These are phyloP conservation scores for Eumerus sabulonum DNA, from an alignment of 2,888 invertebrate genomes.

Conservation along the genomic window DNA sequence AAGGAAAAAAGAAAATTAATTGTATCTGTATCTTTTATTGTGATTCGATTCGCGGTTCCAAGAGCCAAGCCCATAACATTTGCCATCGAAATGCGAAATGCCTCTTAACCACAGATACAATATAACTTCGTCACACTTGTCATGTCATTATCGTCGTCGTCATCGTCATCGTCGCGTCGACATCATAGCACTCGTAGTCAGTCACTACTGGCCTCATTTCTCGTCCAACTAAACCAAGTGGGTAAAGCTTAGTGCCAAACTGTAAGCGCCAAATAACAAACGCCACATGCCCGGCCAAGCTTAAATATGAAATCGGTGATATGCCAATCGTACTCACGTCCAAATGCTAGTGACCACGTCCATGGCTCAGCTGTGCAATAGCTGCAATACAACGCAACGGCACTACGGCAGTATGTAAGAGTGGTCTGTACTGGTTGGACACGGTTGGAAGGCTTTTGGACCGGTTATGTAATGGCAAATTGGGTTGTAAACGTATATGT, in stretches of 20 bases:
- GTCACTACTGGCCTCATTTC: conserved; percentile 36
- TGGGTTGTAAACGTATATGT: conserved; percentile 44
- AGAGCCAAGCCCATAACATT: no score
- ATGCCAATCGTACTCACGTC: no score
- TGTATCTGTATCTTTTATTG: not conserved
- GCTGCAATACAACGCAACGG: no score
- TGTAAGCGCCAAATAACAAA: no score
- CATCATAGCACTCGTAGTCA: not conserved
- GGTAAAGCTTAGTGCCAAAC: no score
- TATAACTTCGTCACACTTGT: conserved; percentile 12
- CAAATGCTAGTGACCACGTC: not conserved
- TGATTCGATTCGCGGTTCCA: no score
- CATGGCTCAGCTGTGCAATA: conserved; percentile 8
- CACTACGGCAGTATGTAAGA: no score
- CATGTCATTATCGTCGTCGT: conserved; percentile 16
- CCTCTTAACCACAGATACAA: conserved; percentile 8
- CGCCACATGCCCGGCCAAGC: no score
- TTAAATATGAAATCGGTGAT: no score
- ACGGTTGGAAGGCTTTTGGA: conserved; percentile 49
- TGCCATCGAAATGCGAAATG: conserved; percentile 3
- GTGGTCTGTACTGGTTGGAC: conserved; percentile 14
- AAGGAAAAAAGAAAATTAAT: not conserved
- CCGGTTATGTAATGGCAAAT: conserved; percentile 52
- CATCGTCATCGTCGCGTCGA: conserved; percentile 20
- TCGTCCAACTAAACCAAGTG: conserved; percentile 1